Evolutionary conservation across 1,140 invertebrate species (phyloP), one percentile per base, ranked within the genome.

Genomic region (Drosophila miranda): DNA sequence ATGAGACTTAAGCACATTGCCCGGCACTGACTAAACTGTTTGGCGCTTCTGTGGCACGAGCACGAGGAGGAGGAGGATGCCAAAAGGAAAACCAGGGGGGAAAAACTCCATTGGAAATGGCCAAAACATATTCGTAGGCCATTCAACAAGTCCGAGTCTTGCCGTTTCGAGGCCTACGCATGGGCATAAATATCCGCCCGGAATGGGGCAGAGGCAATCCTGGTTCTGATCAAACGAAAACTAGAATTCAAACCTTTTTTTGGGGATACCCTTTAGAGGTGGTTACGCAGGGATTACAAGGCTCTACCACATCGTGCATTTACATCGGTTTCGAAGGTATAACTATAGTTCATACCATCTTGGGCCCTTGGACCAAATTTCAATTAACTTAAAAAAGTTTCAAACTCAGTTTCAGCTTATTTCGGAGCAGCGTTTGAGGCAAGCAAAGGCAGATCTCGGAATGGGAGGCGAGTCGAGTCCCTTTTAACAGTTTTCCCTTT

Each of bases 1-100:
- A 89, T 89, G 86, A 89, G 80, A 79, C 80, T 74, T 89, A 89
- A 89, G 86, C 80, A 73, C 82, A 78, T 81, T 82, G 76, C 78
- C 71, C 16, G 51, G 64, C 45, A 44, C 51, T 55, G 56, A 51
- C 69, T 72, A 62, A 72, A 72, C 66, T 69, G 66, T 68, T 68
- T 72, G 56, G 49, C 26, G 59, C 6, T 44, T 38, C 50, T 11
- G 5, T 38, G 9, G 50, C 16, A 28, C 13, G 21, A 38, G 34
- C 9, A 34, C 30, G 30, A 34, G 11, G 9, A 38, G 34, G 9
- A 38, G 34, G 34, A 5, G 34, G 34, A 13, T 4, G 30, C 30
- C 30, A 34, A 34, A 34, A 11, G 42, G 43, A 19, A 51, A 6
- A n/a, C 13, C 30, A 48, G 30, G 28, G 34, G 9, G 26, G 56